Conservation (phyloP, 1,140 invertebrate genomes). For the Camponotus floridanus region DNA sequence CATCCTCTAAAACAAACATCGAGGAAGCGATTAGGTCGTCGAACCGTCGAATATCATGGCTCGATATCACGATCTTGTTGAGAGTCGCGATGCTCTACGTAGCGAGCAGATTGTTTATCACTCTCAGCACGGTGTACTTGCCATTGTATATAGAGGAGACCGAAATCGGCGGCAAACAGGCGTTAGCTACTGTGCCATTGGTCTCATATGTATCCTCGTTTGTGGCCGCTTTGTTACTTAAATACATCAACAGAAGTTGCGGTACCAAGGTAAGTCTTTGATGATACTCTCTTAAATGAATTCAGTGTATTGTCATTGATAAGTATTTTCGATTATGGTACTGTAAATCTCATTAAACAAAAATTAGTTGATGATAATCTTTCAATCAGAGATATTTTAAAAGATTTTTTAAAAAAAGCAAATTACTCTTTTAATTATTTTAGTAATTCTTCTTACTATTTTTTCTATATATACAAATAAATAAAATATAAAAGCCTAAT, state of each 20-base stretch:
- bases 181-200: constrained; percentile 95
- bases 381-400: constrained; percentile 75
- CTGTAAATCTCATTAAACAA: no score
- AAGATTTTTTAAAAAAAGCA: no score
- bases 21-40: constrained; percentile 58
- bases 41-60: constrained; percentile 69
- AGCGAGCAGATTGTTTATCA: constrained; percentile 93
- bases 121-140: constrained; percentile 94
- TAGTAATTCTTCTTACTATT: no score
- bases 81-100: constrained; percentile 89
- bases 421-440: no score
- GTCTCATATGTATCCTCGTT: constrained; percentile 95
- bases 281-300: constrained; percentile 77
- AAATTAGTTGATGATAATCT: no score
- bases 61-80: constrained; percentile 76
- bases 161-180: constrained; percentile 85
- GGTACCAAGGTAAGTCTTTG: constrained; percentile 89
- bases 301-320: no score
- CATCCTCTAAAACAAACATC: constrained; percentile 35
- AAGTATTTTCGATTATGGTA: no score
- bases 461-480: no score
- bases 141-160: constrained; percentile 94
- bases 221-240: constrained; percentile 92
- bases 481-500: no score
- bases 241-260: constrained; percentile 88